These are phyloP conservation scores for Poecile montanus DNA, from an alignment of 2,797 vertebrate genomes.

Conservation along the genomic window DNA sequence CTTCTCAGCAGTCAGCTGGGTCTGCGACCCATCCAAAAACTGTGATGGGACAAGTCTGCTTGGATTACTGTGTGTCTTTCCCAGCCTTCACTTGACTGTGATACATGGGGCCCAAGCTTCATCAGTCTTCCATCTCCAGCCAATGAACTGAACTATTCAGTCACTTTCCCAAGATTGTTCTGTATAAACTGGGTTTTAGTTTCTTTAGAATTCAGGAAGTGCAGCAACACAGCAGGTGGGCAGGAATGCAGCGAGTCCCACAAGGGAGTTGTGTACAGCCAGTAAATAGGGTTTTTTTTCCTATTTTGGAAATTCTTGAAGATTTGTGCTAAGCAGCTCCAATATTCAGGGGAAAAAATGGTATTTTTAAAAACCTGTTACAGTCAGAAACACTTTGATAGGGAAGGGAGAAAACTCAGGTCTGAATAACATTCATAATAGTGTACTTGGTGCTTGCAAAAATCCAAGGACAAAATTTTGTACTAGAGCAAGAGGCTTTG, in stretches of 20 bases:
- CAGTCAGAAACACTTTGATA: neutral
- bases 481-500: neutral
- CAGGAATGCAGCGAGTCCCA: constrained; percentile 50
- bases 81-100: neutral
- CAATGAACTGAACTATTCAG: neutral
- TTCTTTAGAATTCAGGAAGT: constrained; percentile 64
- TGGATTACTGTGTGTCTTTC: neutral
- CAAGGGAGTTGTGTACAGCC: constrained; percentile 29
- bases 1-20: neutral
- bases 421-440: neutral
- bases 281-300: neutral
- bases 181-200: constrained; percentile 26
- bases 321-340: neutral
- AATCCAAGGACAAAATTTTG: neutral
- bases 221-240: constrained; percentile 22
- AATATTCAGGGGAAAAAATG: neutral
- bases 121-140: neutral
- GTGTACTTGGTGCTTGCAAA: neutral
- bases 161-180: constrained; percentile 32
- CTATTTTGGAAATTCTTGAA: constrained; percentile 61
- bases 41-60: neutral
- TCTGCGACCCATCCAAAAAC: neutral
- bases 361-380: constrained; percentile 22
- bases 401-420: neutral
- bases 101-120: neutral